Evolutionary conservation across 2,113 vertebrate genomes (phyloP), one percentile per base, ranked within the genome.

Genomic region (Entelurus aequoreus): DNA sequence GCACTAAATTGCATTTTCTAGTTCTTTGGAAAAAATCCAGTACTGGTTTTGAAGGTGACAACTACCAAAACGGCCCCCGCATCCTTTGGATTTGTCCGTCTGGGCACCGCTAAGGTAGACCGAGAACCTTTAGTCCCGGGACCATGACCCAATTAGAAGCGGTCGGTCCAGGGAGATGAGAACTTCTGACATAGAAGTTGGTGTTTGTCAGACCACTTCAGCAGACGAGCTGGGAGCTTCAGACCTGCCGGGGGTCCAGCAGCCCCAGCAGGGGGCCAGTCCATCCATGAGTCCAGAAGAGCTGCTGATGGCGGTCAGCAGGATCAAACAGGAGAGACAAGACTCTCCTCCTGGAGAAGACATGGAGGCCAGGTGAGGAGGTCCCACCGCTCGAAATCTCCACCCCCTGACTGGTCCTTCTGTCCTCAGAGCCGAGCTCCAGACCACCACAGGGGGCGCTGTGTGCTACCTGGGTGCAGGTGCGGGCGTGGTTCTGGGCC

Each of bases 271-370:
- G 91, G 86, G 88, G 69, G 65, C 62, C 44, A 82, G 87, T 91
- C 77, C 72, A 2, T 40, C 78, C 8, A 78, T 88, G 63, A 86
- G 83, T 62, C 83, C 87, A 0, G 86, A 87, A 69, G 85, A 90
- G 69, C 84, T 93, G 85, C 92, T 94, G 78, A 56, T 87, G 76
- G 82, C 93, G 75, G 68, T 92, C 89, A 86, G 94, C 59, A 89
- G 94, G 0, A 95, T 99, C 84, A 99, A 99, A 66, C 94, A 95
- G 8, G 96, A 98, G 84, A 59, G 81, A 63, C 92, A 88, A n/a
- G 94, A 98, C 87, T 90, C 92, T 19, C 91, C 92, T 35, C 79
- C 78, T 4, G 60, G 69, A 92, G 76, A 76, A 90, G 71, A 58
- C 60, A 42, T 77, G 57, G 58, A 84, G 37, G 55, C 60, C 55